Evolutionary conservation across 2,113 vertebrate species (phyloP), one percentile per base, ranked within the genome.

Genomic region (Tachysurus fulvidraco): DNA sequence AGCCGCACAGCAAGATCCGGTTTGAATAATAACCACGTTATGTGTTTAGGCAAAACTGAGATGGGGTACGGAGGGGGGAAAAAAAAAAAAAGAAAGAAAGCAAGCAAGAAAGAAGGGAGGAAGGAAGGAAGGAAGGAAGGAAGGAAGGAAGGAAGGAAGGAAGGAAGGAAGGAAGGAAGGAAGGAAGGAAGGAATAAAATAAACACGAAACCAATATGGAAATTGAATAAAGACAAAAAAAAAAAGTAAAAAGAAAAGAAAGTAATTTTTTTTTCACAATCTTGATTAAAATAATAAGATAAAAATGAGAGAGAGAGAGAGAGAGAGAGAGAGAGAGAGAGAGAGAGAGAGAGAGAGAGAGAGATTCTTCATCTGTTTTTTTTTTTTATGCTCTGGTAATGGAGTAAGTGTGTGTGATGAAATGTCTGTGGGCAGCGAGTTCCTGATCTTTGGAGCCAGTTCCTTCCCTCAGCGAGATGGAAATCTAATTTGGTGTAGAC

Each of bases 401-500:
- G 78, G 60, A 59, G 77, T 54, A 28, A 57, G 77, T 67, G 77
- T 28, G 64, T 55, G 76, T 86, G 84, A 86, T 86, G 76, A 86
- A 86, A 80, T 69, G 84, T 65, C 76, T 86, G 76, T 55, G 84
- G 62, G 84, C 84, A 86, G 76, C n/a, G 21, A 80, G 76, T 67
- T 80, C 46, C 62, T 86, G 55, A 67, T 86, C 85, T 69, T 59
- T 64, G 77, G 85, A 71, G 76, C 85, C 77, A 44, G 60, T 11
- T 28, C 52, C n/a, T 12, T 81, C 85, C 85, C 85, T 86, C 9
- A 1, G 85, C 57, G 77, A 81, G 67, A 59, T 57, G 55, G 7
- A 57, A 86, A 86, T 81, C 77, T 67, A 86, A 80, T 86, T 81
- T 81, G 14, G 16, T 69, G 52, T 78, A 67, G 64, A 71, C 85